These are phyloP conservation scores for Polyommatus icarus DNA, from an alignment of 2,888 invertebrate genomes.

Conservation along the genomic window DNA sequence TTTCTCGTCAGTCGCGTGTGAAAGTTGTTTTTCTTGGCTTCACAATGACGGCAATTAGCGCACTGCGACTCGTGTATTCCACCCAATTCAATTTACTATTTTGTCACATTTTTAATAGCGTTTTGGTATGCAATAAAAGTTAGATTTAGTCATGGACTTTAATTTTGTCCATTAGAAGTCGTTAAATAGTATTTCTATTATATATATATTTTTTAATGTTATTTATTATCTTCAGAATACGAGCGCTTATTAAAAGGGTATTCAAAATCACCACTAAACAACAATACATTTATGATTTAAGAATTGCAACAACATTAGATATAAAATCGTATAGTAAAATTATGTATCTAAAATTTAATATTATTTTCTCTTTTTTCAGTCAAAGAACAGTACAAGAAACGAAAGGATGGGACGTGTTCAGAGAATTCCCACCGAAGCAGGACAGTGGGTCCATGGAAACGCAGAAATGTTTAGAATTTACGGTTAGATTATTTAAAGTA, in stretches of 20 bases:
- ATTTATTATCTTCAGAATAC: background rate
- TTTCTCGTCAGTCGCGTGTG: conserved; percentile 65
- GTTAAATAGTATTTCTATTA: background rate
- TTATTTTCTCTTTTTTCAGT: conserved; percentile 71
- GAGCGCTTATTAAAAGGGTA: too few species aligned
- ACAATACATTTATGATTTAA: too few species aligned
- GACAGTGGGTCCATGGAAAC: conserved; percentile 94
- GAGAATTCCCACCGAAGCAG: conserved; percentile 93
- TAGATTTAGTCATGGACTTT: too few species aligned
- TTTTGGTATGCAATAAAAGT: background rate
- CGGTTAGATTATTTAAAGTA: conserved; percentile 91
- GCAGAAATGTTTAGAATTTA: conserved; percentile 91
- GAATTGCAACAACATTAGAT: too few species aligned
- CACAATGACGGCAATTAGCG: conserved; percentile 43
- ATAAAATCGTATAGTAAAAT: too few species aligned
- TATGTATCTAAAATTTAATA: too few species aligned
- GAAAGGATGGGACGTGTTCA: conserved; percentile 98
- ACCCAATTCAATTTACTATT: conserved; percentile 25
- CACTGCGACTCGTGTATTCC: background rate
- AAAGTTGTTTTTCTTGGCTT: conserved; percentile 71
- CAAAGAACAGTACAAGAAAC: conserved; percentile 91
- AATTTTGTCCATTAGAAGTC: background rate
- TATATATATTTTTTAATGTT: too few species aligned
- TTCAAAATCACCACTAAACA: too few species aligned
- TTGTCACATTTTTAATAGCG: conserved; percentile 17